These are phyloP conservation scores for Noctilio leporinus DNA, from an alignment of 2,113 vertebrate species.

Conservation along the genomic window DNA sequence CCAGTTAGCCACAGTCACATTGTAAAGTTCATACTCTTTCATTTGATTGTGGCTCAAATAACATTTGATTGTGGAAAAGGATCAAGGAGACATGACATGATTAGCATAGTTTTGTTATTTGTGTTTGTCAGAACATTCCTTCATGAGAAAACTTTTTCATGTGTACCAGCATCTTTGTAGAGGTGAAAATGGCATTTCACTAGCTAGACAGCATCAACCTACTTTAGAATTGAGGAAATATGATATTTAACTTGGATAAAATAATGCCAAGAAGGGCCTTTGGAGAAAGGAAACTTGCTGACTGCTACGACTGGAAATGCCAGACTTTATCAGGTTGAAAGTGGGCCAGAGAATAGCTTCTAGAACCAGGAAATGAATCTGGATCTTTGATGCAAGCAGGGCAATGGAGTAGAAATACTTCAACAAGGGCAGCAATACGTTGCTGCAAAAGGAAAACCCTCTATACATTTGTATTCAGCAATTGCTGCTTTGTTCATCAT, in stretches of 20 bases:
- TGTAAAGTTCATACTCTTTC: not conserved
- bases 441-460: slow-evolving; percentile 16
- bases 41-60: not conserved
- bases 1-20: not conserved
- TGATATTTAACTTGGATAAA: not conserved
- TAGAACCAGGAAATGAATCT: not conserved
- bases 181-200: not conserved
- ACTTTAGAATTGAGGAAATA: not conserved
- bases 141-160: not conserved
- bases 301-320: not conserved
- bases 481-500: not conserved
- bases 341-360: not conserved
- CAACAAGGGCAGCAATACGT: not conserved
- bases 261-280: not conserved
- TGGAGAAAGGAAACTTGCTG: not conserved
- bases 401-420: not conserved
- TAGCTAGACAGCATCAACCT: not conserved
- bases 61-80: not conserved
- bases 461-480: slow-evolving; percentile 19
- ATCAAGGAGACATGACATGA: not conserved
- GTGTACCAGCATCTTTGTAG: not conserved
- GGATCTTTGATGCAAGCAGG: not conserved
- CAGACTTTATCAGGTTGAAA: not conserved
- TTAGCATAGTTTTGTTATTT: not conserved
- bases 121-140: not conserved